Percentiles rank a stretch among this genome's conserved stretches.
Conservation (phyloP, 2,797 vertebrate genomes). For the Hippoglossus hippoglossus region DNA sequence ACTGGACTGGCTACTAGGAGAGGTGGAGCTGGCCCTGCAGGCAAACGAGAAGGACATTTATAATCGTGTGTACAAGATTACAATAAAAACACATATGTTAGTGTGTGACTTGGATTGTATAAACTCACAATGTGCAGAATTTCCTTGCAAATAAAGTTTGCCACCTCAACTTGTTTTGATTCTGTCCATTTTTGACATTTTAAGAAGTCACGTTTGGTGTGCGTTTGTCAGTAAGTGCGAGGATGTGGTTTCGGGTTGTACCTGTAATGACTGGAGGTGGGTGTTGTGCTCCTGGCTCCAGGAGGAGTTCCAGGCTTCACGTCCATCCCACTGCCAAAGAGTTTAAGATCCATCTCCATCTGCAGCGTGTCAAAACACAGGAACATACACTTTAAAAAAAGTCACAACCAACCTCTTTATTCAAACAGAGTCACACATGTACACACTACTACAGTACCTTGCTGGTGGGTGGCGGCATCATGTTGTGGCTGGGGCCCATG, state of each 20-base stretch:
- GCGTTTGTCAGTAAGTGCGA: too few species aligned
- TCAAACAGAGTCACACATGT: not conserved
- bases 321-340: constrained; percentile 94
- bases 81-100: not conserved
- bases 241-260: constrained; percentile 58
- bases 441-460: constrained; percentile 83
- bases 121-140: too few species aligned
- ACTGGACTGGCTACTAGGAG: constrained; percentile 96
- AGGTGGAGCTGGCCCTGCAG: constrained; percentile 95
- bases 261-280: constrained; percentile 97
- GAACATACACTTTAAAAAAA: not conserved
- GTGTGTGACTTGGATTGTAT: too few species aligned
- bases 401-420: not conserved
- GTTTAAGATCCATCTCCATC: constrained; percentile 99
- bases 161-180: not conserved
- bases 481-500: constrained; percentile 92
- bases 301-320: constrained; percentile 97
- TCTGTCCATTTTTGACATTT: not conserved
- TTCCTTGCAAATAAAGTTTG: too few species aligned
- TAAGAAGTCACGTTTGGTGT: not conserved
- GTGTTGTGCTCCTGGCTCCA: constrained; percentile 92
- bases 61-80: not conserved
- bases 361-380: constrained; percentile 63
- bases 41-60: not conserved
- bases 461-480: constrained; percentile 91